Evolutionary conservation across 2,888 invertebrate genomes (phyloP).

Genomic region (Parnassius orleans): DNA sequence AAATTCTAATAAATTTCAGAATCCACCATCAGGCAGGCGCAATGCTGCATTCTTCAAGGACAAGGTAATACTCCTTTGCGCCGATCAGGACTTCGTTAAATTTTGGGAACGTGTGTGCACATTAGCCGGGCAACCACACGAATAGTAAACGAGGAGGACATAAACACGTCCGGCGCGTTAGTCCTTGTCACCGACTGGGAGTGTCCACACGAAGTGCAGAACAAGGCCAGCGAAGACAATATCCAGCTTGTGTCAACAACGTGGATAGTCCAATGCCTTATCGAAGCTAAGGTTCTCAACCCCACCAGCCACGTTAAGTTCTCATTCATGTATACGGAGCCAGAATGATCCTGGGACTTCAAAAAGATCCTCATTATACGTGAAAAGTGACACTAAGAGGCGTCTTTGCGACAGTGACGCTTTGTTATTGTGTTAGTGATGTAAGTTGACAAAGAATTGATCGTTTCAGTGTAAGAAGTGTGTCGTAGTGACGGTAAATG

Average conservation of each 20-base stretch:
- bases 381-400: constrained; percentile 68
- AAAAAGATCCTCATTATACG: constrained; percentile 73
- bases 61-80: constrained; percentile 72
- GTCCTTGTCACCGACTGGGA: constrained; percentile 83
- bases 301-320: constrained; percentile 76
- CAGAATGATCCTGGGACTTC: constrained; percentile 79
- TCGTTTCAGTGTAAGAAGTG: neutral
- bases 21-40: constrained; percentile 52
- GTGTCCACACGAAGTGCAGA: constrained; percentile 79
- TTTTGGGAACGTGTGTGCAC: constrained; percentile 84
- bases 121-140: constrained; percentile 75
- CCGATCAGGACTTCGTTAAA: constrained; percentile 76
- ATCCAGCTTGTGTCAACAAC: constrained; percentile 85
- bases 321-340: constrained; percentile 77
- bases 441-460: neutral
- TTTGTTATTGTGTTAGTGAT: constrained; percentile 17
- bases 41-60: constrained; percentile 69
- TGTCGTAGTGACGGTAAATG: neutral
- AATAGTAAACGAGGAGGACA: constrained; percentile 69
- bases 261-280: constrained; percentile 86
- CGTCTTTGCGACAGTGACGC: constrained; percentile 36
- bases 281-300: constrained; percentile 78
- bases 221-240: constrained; percentile 78
- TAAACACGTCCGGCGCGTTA: constrained; percentile 68
- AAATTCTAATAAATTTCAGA: constrained; percentile 39